These are phyloP conservation scores for Mercenaria mercenaria DNA, from an alignment of 1,140 invertebrate species.

Conservation along the genomic window DNA sequence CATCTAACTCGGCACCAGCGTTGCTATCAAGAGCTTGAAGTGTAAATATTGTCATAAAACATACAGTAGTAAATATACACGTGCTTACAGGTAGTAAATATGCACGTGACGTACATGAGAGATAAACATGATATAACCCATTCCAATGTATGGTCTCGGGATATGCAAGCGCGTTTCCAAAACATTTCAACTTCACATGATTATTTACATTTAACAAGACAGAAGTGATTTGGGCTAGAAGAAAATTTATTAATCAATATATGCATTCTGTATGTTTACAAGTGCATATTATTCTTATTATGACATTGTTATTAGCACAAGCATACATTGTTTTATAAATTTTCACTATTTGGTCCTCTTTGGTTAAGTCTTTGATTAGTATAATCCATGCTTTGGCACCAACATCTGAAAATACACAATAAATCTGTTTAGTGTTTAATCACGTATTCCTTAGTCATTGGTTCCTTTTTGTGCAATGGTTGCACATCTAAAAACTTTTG, in stretches of 20 bases:
- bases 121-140: constrained; percentile 16
- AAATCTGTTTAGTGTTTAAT: too few relatives aligned
- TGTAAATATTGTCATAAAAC: constrained; percentile 48
- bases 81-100: constrained; percentile 53
- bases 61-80: constrained; percentile 52
- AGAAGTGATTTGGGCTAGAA: too few relatives aligned
- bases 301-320: neutral
- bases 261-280: too few relatives aligned
- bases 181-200: constrained; percentile 53
- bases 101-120: constrained; percentile 44
- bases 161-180: constrained; percentile 30
- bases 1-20: constrained; percentile 50
- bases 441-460: too few relatives aligned
- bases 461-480: too few relatives aligned
- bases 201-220: constrained; percentile 15
- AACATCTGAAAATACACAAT: neutral
- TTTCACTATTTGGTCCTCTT: neutral
- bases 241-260: too few relatives aligned
- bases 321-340: neutral
- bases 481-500: too few relatives aligned
- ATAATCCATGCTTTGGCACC: neutral
- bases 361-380: neutral
- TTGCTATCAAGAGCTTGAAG: neutral
- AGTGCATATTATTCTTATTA: too few relatives aligned
- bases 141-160: constrained; percentile 40